Conservation (phyloP, 1,140 invertebrate genomes). For the Tribolium madens region DNA sequence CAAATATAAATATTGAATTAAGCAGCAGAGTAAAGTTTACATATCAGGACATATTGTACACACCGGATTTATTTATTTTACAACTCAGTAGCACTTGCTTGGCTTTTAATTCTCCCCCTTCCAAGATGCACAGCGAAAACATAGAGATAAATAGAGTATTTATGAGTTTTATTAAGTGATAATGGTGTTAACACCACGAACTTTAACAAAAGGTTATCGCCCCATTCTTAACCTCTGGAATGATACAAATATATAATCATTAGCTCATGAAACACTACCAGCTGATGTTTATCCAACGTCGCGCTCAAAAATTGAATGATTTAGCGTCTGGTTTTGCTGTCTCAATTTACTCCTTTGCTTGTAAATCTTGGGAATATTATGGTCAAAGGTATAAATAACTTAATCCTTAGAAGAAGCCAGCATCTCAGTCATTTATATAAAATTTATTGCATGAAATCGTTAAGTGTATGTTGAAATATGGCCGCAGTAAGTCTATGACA, state of each 20-base stretch:
- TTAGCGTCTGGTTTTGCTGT: not conserved
- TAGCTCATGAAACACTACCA: not conserved
- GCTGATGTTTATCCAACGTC: not conserved
- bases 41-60: conserved; percentile 44
- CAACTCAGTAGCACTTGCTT: conserved; percentile 40
- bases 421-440: conserved; percentile 14
- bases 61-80: conserved; percentile 39
- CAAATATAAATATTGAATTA: conserved; percentile 47
- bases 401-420: conserved; percentile 8
- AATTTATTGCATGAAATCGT: conserved; percentile 34
- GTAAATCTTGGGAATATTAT: conserved; percentile 8
- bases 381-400: not conserved
- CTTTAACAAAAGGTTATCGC: conserved; percentile 31
- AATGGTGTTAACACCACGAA: conserved; percentile 26
- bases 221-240: conserved; percentile 2
- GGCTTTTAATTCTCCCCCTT: conserved; percentile 8
- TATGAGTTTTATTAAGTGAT: conserved; percentile 34
- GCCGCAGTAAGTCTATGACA: conserved; percentile 11
- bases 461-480: conserved; percentile 28
- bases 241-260: not conserved
- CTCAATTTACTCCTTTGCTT: conserved; percentile 1
- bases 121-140: too few species aligned
- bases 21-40: conserved; percentile 39
- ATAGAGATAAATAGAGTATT: conserved; percentile 27
- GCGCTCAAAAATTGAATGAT: not conserved